Base-by-base conservation (phyloP, 2,888 invertebrate genomes). In the Oscheius sp. region DNA sequence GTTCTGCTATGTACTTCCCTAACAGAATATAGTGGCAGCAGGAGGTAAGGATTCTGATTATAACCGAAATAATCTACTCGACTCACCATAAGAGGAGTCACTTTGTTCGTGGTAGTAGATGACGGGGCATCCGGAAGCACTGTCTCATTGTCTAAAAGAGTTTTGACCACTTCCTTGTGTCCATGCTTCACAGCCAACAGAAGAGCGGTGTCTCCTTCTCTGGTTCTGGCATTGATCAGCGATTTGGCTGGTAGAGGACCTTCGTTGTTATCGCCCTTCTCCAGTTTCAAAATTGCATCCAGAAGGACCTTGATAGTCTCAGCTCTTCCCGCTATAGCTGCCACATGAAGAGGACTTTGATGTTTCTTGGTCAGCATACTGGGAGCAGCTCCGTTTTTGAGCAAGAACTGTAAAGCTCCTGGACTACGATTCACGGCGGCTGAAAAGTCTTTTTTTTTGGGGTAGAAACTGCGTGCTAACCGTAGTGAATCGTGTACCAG, bases 401-500 rank as follows among this genome's bases (percentile, higher is more conserved):
- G 42, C 9, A 81, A 75, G 71, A 73, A 89, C 77, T 91, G 90
- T 55, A 92, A 82, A 0, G 91, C 91, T 4, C 88, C 91, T 3
- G 90, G 88, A n/a, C 74, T 90, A 66, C 90, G 89, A 80, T 91
- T 91, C 2, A 90, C 91, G 5, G 92, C 90, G 5, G 63, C 63
- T 42, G 42, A 42, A 42, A 42, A 42, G 4, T 7, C 7, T 42
- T 42, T 42, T 42, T 3, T 42, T 42, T 42, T 42, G 7, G 7
- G 4, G 7, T 5, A 42, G 4, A 42, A 42, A 7, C 42, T 5
- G 21, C 21, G 21, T 21, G 21, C 21, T 42, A 5, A 11, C 92
- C 92, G 86, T 91, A 92, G 84, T 92, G 92, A 62, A 91, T 90
- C 0, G 91, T 85, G 73, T 82, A 82, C 80, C 91, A 89, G 48